phyloP scores from a whole-genome alignment of 2,113 vertebrate species.

The Andinoacara biseriatus region DNA sequence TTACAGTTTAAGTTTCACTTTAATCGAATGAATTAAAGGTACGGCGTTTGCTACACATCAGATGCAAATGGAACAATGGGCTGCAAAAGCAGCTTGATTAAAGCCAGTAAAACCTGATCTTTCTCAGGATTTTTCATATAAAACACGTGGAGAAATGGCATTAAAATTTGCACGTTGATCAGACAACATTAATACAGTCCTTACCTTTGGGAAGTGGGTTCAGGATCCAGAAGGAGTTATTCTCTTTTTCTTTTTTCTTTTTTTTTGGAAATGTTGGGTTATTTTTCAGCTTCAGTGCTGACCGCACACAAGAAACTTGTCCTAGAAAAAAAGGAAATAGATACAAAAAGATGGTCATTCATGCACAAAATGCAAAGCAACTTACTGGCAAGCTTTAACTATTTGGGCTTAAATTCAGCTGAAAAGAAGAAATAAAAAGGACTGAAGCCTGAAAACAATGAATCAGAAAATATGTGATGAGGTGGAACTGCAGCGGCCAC shows the following conservation, averaged over 20 bases:
- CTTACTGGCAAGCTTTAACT: background rate
- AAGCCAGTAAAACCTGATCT: background rate
- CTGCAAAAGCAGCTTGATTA: background rate
- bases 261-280: background rate
- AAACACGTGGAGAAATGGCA: background rate
- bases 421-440: background rate
- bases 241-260: fast-evolving
- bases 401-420: background rate
- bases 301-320: fast-evolving
- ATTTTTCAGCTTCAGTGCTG: background rate
- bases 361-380: background rate
- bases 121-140: background rate
- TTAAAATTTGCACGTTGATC: too few relatives aligned
- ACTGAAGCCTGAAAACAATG: background rate
- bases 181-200: background rate
- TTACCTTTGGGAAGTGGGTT: background rate
- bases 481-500: background rate
- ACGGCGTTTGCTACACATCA: background rate
- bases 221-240: background rate
- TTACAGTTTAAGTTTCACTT: fast-evolving
- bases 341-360: background rate
- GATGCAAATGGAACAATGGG: background rate
- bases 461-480: background rate
- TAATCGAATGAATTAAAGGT: background rate
- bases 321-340: background rate